Conservation (phyloP, 1,140 invertebrate species). For the Diprion similis region DNA sequence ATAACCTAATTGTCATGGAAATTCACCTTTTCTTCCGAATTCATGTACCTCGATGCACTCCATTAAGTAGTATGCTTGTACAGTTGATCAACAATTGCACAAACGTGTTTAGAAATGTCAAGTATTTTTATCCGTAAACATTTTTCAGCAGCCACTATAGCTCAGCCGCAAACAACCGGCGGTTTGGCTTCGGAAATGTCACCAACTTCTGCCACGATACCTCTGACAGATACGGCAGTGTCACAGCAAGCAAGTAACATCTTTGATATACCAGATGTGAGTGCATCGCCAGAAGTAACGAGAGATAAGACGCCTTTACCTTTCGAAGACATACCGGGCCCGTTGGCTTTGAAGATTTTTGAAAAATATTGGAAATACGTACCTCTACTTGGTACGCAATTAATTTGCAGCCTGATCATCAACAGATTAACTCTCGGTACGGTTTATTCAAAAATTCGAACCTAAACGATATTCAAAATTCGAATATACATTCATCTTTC, state of each 20-base stretch:
- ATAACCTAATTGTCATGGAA: no score
- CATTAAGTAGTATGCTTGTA: neutral
- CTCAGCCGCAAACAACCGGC: constrained; percentile 2
- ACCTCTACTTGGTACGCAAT: constrained; percentile 68
- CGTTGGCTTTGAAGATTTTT: constrained; percentile 63
- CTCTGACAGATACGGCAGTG: neutral
- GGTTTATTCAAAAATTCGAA: constrained; percentile 44
- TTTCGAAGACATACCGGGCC: constrained; percentile 70
- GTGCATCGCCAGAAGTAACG: neutral
- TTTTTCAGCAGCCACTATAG: constrained; percentile 8
- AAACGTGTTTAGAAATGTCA: neutral
- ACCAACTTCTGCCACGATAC: constrained; percentile 11
- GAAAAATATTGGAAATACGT: constrained; percentile 67
- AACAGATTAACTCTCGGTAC: constrained; percentile 66
- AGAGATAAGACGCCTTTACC: constrained; percentile 44
- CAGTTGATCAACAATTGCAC: neutral
- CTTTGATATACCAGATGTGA: constrained; percentile 14
- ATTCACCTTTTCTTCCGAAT: neutral
- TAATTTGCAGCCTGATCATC: constrained; percentile 66
- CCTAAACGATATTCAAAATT: constrained; percentile 16
- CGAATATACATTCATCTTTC: constrained; percentile 16
- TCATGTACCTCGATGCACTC: no score
- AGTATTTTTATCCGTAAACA: no score
- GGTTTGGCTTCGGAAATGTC: neutral
- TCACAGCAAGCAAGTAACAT: neutral